Conservation (phyloP, 2,888 invertebrate genomes). For the Siphonodentalium dalli region DNA sequence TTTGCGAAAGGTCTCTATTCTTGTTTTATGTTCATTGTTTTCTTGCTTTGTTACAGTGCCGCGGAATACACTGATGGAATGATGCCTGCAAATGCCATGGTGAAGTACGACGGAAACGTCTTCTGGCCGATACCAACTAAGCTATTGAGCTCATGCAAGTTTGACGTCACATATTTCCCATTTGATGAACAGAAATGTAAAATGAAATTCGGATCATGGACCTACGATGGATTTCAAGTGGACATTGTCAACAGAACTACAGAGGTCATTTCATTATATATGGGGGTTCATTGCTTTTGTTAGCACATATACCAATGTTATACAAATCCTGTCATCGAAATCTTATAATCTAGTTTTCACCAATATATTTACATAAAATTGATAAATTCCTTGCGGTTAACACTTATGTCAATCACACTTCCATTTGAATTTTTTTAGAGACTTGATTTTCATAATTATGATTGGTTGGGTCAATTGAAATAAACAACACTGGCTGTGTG, state of each 20-base stretch:
- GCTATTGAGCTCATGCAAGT: conserved; percentile 69
- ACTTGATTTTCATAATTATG: too few species aligned
- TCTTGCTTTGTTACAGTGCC: conserved; percentile 61
- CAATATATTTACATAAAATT: too few species aligned
- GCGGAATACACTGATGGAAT: conserved; percentile 70
- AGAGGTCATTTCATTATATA: conserved; percentile 52
- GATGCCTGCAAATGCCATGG: conserved; percentile 70
- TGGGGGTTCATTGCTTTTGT: background rate
- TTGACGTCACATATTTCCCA: conserved; percentile 70
- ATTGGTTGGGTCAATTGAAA: too few species aligned
- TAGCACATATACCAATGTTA: background rate
- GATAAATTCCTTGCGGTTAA: too few species aligned
- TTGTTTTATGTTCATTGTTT: too few species aligned
- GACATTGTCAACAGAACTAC: conserved; percentile 53
- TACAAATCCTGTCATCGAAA: too few species aligned
- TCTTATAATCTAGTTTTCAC: too few species aligned
- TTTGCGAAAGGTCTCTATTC: too few species aligned
- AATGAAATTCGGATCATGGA: conserved; percentile 70
- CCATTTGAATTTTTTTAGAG: too few species aligned
- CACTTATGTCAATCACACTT: too few species aligned
- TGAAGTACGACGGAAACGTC: conserved; percentile 68
- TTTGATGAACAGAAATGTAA: conserved; percentile 70
- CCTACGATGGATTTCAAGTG: conserved; percentile 67
- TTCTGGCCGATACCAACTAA: conserved; percentile 72
- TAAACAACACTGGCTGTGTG: too few species aligned